Evolutionary conservation across 2,888 invertebrate genomes (phyloP), one percentile per base, ranked within the genome.

Genomic region (Julus scandinavius): DNA sequence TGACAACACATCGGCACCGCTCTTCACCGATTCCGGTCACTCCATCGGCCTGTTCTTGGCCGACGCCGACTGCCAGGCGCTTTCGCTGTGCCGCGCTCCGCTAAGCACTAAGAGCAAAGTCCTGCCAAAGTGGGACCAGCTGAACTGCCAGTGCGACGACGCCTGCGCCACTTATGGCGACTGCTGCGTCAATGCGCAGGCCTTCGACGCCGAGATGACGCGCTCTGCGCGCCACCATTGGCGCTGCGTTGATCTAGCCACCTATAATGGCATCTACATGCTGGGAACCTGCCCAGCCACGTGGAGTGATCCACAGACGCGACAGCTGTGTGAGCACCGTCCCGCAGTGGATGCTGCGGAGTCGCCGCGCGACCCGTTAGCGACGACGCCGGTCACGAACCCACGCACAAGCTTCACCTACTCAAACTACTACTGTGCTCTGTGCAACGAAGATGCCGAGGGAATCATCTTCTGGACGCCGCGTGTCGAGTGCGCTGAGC

Each of bases 161-260:
- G 90, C 91, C 54, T 93, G 93, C 90, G 91, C 91, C 29, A 90
- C 91, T 15, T 93, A 92, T 89, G 93, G 93, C 45, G 93, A 93
- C 91, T 93, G 93, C 90, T 93, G 93, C 89, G 91, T 92, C 45
- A 93, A 93, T 90, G 92, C 93, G 0, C 90, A 87, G 80, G 90
- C 90, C 38, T 91, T 89, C 90, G 91, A 91, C 90, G 91, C 91
- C 88, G 91, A 90, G 50, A 91, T 91, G 87, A 91, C 91, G 88
- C 90, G 91, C 54, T 91, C 90, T 38, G 91, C 91, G n/a, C 72
- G 58, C 2, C 50, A 88, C 29, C 90, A 91, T 40, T 92, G 92
- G 90, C 90, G 91, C 17, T 93, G 93, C 90, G 91, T 92, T 29
- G 90, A 91, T 3, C 89, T 93, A 85, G 89, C 91, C 20, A 92